Conservation (phyloP, 2,888 invertebrate species). For the Ormyrus pomaceus region DNA sequence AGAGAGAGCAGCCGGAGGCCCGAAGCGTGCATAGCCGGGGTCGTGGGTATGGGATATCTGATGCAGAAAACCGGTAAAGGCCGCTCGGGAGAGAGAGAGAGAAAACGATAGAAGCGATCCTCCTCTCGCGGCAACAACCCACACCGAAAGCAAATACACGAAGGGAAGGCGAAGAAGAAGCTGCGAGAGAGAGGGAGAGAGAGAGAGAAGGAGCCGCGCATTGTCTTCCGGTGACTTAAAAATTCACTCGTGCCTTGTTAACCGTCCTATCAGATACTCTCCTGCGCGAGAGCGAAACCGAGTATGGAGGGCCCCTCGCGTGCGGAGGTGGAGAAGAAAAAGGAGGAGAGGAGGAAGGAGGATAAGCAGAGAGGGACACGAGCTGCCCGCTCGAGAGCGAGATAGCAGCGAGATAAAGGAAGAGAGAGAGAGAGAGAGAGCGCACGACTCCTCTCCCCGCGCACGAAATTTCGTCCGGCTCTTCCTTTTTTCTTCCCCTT, state of each 20-base stretch:
- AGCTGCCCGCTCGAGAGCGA: constrained; percentile 31
- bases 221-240: constrained; percentile 74
- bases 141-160: constrained; percentile 67
- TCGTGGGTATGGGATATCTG: constrained; percentile 69
- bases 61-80: constrained; percentile 75
- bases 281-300: constrained; percentile 40
- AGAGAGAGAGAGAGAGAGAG: constrained; percentile 29
- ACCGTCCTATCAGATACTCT: constrained; percentile 71
- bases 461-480: background rate
- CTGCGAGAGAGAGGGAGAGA: constrained; percentile 44
- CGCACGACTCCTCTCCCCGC: constrained; percentile 39
- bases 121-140: constrained; percentile 40
- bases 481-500: constrained; percentile 23
- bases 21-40: constrained; percentile 43
- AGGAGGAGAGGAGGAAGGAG: background rate
- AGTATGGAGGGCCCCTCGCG: constrained; percentile 28
- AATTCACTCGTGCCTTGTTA: constrained; percentile 76
- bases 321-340: constrained; percentile 44
- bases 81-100: constrained; percentile 54
- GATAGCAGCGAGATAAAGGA: constrained; percentile 46
- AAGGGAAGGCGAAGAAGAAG: constrained; percentile 56
- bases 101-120: constrained; percentile 35
- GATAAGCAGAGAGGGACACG: constrained; percentile 41
- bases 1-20: constrained; percentile 41
- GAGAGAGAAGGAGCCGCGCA: constrained; percentile 62